These are phyloP conservation scores for Aldrovandia affinis DNA, from an alignment of 2,797 vertebrate genomes.

Conservation along the genomic window DNA sequence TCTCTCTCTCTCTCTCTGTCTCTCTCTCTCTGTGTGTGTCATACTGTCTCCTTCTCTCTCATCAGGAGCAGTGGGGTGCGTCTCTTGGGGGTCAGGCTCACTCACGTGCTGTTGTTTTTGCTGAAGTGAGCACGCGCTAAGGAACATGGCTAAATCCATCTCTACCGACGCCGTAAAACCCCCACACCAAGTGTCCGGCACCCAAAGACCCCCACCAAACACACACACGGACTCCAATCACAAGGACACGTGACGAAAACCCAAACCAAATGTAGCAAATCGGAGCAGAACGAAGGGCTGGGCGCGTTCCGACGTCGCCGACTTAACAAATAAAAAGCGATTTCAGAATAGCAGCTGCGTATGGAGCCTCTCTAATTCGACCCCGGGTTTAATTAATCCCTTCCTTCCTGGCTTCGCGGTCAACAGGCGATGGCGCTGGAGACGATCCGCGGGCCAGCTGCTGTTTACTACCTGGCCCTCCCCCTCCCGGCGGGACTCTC, in stretches of 20 bases:
- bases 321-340: not conserved
- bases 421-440: not conserved
- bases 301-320: no score
- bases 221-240: not conserved
- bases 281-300: not conserved
- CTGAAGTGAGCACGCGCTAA: not conserved
- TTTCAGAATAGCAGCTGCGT: not conserved
- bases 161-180: not conserved
- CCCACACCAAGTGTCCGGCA: not conserved
- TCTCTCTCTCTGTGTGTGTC: not conserved
- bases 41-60: no score
- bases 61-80: not conserved
- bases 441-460: not conserved
- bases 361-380: not conserved
- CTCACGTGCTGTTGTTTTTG: not conserved
- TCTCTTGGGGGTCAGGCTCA: not conserved
- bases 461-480: constrained; percentile 5
- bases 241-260: not conserved
- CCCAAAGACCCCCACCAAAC: not conserved
- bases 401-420: not conserved
- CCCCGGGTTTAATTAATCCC: constrained; percentile 1
- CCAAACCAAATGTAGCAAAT: not conserved
- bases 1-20: not conserved
- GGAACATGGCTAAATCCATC: not conserved
- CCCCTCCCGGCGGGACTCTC: not conserved